Evolutionary conservation across 2,888 invertebrate genomes (phyloP).

Genomic region (Leucania comma): DNA sequence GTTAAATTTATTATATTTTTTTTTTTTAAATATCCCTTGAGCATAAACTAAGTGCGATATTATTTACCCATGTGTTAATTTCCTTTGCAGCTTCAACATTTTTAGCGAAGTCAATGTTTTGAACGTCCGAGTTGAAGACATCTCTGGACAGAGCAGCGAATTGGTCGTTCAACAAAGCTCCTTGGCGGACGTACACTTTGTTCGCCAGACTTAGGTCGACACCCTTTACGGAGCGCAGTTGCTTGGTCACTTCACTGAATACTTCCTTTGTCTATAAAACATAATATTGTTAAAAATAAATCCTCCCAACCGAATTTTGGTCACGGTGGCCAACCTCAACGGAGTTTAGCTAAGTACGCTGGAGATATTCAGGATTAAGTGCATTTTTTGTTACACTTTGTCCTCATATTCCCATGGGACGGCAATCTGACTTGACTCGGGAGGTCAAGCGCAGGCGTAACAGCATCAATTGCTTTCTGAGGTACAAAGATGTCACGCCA

Average conservation of each 20-base stretch:
- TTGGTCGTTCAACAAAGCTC: slow-evolving; percentile 85
- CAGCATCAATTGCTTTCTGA: background rate
- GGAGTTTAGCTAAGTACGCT: background rate
- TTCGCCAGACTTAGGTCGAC: slow-evolving; percentile 92
- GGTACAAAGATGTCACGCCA: background rate
- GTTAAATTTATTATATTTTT: no score
- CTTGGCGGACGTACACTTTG: slow-evolving; percentile 91
- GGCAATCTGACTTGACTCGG: background rate
- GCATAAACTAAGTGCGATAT: background rate
- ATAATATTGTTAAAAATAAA: background rate
- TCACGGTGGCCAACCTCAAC: background rate
- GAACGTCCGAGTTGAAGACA: slow-evolving; percentile 91
- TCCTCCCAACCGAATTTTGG: background rate
- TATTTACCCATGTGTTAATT: slow-evolving; percentile 94
- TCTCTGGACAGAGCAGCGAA: slow-evolving; percentile 90
- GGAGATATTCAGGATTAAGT: background rate
- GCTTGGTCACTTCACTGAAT: slow-evolving; percentile 69
- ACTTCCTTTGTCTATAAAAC: slow-evolving; percentile 76
- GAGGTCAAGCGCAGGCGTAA: background rate
- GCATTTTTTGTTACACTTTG: background rate
- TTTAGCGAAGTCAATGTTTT: slow-evolving; percentile 91
- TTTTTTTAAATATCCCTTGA: background rate
- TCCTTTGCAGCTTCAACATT: slow-evolving; percentile 81
- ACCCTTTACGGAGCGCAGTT: slow-evolving; percentile 77
- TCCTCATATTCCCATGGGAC: background rate